phyloP scores from a whole-genome alignment of 2,113 vertebrate species.

The Terrapene triunguis region DNA sequence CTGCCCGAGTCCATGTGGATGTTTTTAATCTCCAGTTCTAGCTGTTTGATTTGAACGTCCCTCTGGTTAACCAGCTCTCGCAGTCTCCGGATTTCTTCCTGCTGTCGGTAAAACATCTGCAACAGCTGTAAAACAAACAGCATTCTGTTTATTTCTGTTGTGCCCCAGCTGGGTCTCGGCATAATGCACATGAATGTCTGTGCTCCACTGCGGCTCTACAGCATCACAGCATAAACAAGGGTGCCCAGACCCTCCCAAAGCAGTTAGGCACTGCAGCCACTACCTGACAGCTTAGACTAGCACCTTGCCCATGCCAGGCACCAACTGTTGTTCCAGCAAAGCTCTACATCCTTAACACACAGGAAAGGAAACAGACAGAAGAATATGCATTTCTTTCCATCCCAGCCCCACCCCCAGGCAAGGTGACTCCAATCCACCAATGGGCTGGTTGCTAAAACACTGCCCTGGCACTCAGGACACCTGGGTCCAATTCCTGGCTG shows the following conservation, averaged over 20 bases:
- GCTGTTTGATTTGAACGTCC: slow-evolving; percentile 89
- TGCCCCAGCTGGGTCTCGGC: not conserved
- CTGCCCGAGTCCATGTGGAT: slow-evolving; percentile 63
- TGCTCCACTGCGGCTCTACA: not conserved
- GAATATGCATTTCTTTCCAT: not conserved
- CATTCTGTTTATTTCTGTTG: not conserved
- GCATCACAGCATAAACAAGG: not conserved
- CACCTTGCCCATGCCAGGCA: not conserved
- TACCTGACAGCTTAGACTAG: not conserved
- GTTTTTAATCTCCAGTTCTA: slow-evolving; percentile 93
- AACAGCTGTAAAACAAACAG: slow-evolving; percentile 84
- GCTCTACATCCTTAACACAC: not conserved
- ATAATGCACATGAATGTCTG: not conserved
- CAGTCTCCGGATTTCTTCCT: slow-evolving; percentile 93
- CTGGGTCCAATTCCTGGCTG: not conserved
- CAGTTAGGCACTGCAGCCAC: not conserved
- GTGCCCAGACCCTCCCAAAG: not conserved
- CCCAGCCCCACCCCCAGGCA: not conserved
- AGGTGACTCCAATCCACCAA: not conserved
- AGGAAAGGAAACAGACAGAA: not conserved
- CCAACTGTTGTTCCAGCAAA: not conserved
- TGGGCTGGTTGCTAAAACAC: not conserved
- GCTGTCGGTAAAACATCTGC: slow-evolving; percentile 92
- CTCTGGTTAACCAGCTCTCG: slow-evolving; percentile 87
- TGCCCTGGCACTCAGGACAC: not conserved